Percentiles rank a stretch among this genome's conserved stretches.
These are phyloP conservation scores for Marasmarcha lunaedactyla DNA, from an alignment of 2,888 invertebrate species.

Conservation along the genomic window DNA sequence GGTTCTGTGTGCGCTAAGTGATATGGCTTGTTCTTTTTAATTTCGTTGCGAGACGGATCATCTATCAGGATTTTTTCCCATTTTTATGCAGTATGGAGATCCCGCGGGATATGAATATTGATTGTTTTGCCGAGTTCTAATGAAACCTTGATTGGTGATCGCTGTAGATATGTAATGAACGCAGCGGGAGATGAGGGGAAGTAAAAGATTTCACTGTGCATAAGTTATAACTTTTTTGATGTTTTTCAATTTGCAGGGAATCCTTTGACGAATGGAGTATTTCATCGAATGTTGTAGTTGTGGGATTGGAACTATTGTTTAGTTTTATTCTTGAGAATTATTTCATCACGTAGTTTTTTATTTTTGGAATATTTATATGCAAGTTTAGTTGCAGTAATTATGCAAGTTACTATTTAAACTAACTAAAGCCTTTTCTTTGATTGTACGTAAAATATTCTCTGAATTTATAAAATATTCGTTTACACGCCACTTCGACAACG, in stretches of 20 bases:
- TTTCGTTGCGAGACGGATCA: constrained; percentile 60
- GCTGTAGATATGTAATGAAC: constrained; percentile 54
- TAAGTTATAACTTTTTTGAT: constrained; percentile 1
- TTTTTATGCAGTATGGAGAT: constrained; percentile 42
- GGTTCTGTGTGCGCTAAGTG: constrained; percentile 68
- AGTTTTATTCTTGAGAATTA: no score
- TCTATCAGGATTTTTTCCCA: constrained; percentile 48
- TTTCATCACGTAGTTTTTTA: no score
- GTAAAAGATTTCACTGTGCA: background rate
- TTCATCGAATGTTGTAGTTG: no score
- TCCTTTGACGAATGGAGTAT: no score
- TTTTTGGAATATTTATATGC: no score
- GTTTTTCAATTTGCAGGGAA: background rate
- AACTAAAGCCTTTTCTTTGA: no score
- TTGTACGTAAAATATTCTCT: no score
- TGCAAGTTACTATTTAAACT: no score
- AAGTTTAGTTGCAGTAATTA: no score
- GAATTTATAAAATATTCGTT: no score
- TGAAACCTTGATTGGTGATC: constrained; percentile 63
- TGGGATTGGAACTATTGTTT: no score
- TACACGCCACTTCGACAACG: no score
- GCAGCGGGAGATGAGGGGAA: constrained; percentile 20
- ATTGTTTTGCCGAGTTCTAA: constrained; percentile 52
- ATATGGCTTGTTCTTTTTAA: constrained; percentile 70
- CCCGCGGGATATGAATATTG: constrained; percentile 69